Evolutionary conservation across 2,113 vertebrate genomes (phyloP).

Genomic region (Mirounga angustirostris): DNA sequence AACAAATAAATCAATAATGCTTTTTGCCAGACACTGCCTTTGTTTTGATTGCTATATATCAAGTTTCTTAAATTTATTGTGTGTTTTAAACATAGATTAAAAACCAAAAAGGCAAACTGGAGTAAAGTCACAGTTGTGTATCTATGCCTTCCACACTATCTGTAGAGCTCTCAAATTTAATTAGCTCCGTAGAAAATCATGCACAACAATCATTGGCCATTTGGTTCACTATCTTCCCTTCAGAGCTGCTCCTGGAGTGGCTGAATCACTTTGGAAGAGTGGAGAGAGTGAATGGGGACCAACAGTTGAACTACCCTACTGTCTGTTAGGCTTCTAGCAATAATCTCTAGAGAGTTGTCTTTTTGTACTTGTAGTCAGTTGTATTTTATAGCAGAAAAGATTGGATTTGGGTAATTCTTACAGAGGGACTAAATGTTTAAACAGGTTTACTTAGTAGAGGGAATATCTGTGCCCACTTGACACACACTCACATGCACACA

Average conservation of each 20-base stretch:
- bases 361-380: not conserved
- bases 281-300: not conserved
- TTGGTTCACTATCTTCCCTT: not conserved
- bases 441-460: not conserved
- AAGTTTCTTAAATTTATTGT: not conserved
- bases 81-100: not conserved
- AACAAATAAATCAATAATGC: not conserved
- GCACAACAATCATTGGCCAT: not conserved
- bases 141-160: not conserved
- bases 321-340: not conserved
- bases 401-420: not conserved
- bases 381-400: not conserved
- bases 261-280: not conserved
- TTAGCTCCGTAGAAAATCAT: not conserved
- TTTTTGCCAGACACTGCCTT: not conserved
- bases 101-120: not conserved
- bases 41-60: not conserved
- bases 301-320: not conserved
- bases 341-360: not conserved
- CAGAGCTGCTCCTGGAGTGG: not conserved
- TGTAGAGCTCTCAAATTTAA: not conserved
- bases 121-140: not conserved
- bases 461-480: not conserved
- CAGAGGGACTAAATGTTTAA: not conserved
- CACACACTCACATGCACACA: not conserved